These are phyloP conservation scores for Sturnira hondurensis DNA, from an alignment of 2,113 vertebrate genomes.

Conservation along the genomic window DNA sequence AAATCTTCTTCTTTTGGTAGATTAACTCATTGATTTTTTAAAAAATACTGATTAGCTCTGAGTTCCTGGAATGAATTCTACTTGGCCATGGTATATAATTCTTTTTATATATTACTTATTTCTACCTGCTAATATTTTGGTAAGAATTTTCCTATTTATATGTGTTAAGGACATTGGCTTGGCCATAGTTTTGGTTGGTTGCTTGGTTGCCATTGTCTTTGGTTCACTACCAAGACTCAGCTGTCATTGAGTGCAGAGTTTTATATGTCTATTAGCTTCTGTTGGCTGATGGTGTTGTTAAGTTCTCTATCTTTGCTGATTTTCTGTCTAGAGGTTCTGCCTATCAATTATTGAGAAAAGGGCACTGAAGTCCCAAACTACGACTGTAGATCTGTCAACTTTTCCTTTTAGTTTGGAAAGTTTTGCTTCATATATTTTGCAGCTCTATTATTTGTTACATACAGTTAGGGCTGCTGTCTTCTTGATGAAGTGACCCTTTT, in stretches of 20 bases:
- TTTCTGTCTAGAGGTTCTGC: slow-evolving; percentile 15
- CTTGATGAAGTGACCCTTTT: not conserved
- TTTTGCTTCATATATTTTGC: not conserved
- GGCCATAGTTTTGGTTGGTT: not conserved
- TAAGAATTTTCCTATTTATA: not conserved
- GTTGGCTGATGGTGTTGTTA: not conserved
- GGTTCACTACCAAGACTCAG: not conserved
- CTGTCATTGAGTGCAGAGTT: not conserved
- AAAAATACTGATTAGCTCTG: not conserved
- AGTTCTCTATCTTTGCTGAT: not conserved
- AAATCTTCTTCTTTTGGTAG: not conserved
- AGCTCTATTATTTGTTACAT: not conserved
- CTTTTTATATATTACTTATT: not conserved
- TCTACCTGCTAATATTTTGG: not conserved
- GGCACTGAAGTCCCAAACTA: not conserved
- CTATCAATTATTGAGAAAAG: not conserved
- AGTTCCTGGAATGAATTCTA: not conserved
- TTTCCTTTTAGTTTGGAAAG: not conserved
- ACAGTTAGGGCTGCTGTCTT: not conserved
- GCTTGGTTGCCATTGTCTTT: not conserved
- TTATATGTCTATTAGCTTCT: not conserved
- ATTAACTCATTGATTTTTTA: not conserved
- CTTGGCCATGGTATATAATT: not conserved
- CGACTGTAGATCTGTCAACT: not conserved
- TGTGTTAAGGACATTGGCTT: not conserved